Evolutionary conservation across 2,113 vertebrate genomes (phyloP).

Genomic region (Cephalopterus ornatus): DNA sequence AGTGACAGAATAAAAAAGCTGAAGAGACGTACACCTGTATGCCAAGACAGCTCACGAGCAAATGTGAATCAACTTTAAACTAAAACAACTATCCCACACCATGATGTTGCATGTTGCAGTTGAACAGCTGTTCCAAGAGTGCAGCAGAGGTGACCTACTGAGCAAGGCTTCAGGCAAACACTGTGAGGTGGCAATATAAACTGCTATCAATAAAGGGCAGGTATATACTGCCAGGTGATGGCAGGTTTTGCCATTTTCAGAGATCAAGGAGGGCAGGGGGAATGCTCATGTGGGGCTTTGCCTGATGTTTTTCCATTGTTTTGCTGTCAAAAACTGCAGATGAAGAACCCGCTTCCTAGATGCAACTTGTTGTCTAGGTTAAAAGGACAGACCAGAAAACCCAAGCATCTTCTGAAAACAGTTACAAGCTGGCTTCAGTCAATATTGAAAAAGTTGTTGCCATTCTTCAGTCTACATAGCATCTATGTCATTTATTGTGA

Average conservation of each 20-base stretch:
- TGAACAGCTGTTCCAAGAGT: not conserved
- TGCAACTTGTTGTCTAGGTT: not conserved
- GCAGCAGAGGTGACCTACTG: not conserved
- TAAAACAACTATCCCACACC: not conserved
- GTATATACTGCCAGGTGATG: not conserved
- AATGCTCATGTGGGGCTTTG: not conserved
- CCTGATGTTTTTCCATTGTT: not conserved
- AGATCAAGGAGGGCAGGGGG: not conserved
- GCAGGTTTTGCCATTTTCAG: not conserved
- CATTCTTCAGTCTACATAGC: not conserved
- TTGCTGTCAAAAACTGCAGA: not conserved
- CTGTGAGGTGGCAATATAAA: not conserved
- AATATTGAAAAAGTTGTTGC: not conserved
- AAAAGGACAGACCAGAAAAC: not conserved
- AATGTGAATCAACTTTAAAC: not conserved
- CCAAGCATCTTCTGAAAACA: not conserved
- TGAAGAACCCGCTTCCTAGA: not conserved
- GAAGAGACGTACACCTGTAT: not conserved
- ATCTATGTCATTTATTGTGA: not conserved
- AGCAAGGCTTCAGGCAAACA: not conserved
- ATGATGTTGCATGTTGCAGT: fast-evolving
- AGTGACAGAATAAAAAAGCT: not conserved
- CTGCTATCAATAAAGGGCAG: not conserved
- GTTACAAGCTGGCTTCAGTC: not conserved
- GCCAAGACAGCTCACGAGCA: not conserved